phyloP scores from a whole-genome alignment of 2,113 vertebrate species.

The Larimichthys crocea region DNA sequence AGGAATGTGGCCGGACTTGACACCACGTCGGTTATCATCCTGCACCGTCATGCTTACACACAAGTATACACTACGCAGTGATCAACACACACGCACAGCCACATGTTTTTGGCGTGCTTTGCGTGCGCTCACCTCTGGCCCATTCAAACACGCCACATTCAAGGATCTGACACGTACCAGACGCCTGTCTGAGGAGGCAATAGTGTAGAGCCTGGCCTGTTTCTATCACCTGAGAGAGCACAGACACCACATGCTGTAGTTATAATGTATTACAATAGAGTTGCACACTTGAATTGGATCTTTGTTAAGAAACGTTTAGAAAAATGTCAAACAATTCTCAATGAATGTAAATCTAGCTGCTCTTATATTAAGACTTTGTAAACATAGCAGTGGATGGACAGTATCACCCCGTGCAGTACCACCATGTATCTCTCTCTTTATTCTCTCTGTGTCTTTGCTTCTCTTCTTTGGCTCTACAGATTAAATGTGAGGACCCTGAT shows the following conservation, averaged over 20 bases:
- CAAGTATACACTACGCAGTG: neutral
- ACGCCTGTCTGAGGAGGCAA: constrained; percentile 33
- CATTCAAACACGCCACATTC: constrained; percentile 34
- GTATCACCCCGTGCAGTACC: neutral
- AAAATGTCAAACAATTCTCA: neutral
- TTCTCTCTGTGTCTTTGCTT: neutral
- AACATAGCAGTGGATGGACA: neutral
- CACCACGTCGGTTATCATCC: constrained; percentile 19
- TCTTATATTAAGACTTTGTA: neutral
- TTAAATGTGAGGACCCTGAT: neutral
- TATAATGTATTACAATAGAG: constrained; percentile 13
- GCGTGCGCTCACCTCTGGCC: constrained; percentile 21
- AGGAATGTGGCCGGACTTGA: constrained; percentile 33
- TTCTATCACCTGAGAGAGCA: constrained; percentile 28
- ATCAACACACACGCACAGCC: neutral
- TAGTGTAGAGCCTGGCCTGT: constrained; percentile 20
- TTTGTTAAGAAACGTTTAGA: neutral
- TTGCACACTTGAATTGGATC: neutral
- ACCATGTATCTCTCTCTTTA: neutral
- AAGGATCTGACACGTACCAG: constrained; percentile 45
- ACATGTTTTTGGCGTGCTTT: constrained; percentile 10
- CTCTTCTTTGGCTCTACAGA: neutral
- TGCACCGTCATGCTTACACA: constrained; percentile 21
- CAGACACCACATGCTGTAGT: neutral
- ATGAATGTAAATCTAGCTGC: neutral